Evolutionary conservation across 2,888 invertebrate genomes (phyloP).

Genomic region (Melanargia galathea): DNA sequence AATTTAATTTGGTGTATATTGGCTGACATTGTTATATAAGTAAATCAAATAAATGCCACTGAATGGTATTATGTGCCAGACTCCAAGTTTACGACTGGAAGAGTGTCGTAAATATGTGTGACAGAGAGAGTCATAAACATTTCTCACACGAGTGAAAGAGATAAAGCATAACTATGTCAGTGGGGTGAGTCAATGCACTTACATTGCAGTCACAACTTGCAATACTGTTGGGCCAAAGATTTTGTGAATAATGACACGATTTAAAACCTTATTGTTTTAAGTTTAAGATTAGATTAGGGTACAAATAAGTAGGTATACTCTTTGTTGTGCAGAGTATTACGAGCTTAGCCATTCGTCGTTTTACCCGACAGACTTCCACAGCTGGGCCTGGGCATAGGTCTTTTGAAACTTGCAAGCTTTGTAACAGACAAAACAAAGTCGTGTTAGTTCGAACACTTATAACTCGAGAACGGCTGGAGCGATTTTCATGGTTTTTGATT

Average conservation of each 20-base stretch:
- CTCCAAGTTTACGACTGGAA: slow-evolving; percentile 63
- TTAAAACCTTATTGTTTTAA: slow-evolving; percentile 5
- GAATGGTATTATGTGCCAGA: slow-evolving; percentile 44
- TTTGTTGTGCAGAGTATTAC: too few species aligned
- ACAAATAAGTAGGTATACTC: too few species aligned
- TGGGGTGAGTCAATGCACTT: slow-evolving; percentile 73
- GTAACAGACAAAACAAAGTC: too few species aligned
- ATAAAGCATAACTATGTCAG: slow-evolving; percentile 67
- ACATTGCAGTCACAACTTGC: slow-evolving; percentile 37
- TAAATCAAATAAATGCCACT: background rate
- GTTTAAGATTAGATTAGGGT: too few species aligned
- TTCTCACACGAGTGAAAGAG: slow-evolving; percentile 47
- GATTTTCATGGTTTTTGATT: too few species aligned
- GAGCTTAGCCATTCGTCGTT: too few species aligned
- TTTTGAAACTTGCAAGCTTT: too few species aligned
- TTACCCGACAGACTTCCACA: too few species aligned
- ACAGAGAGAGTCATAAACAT: slow-evolving; percentile 48
- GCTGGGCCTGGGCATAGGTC: too few species aligned
- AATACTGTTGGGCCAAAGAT: slow-evolving; percentile 26
- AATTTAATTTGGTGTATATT: background rate
- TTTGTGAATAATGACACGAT: slow-evolving; percentile 4
- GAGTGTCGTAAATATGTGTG: slow-evolving; percentile 60
- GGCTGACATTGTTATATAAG: background rate
- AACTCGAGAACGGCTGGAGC: too few species aligned
- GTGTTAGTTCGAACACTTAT: too few species aligned